Percentiles rank a stretch among this genome's conserved stretches.
phyloP scores from a whole-genome alignment of 2,888 invertebrate species.

The Lamproptera curius region DNA sequence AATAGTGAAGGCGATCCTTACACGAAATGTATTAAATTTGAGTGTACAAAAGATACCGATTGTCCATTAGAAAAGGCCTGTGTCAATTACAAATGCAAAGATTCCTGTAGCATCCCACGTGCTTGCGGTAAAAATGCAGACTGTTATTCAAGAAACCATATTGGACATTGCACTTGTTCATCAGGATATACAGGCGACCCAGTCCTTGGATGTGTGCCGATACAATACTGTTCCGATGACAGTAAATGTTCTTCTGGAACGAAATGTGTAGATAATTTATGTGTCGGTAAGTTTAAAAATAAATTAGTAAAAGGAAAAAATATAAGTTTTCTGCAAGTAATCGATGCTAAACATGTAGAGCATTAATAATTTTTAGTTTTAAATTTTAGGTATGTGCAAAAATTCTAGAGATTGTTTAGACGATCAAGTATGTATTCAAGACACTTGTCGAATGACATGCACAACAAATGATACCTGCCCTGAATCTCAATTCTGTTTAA shows the following conservation, averaged over 20 bases:
- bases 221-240: constrained; percentile 90
- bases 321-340: background rate
- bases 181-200: constrained; percentile 92
- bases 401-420: constrained; percentile 90
- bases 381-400: constrained; percentile 82
- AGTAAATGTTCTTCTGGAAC: constrained; percentile 90
- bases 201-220: constrained; percentile 88
- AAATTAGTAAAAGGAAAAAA: too few relatives aligned
- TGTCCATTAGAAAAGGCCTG: constrained; percentile 85
- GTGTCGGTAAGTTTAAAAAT: constrained; percentile 82
- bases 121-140: constrained; percentile 90
- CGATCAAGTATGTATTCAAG: constrained; percentile 91
- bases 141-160: constrained; percentile 87
- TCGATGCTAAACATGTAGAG: background rate
- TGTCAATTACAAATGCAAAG: constrained; percentile 86
- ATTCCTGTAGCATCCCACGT: constrained; percentile 89
- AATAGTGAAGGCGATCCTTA: constrained; percentile 88
- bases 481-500: constrained; percentile 89
- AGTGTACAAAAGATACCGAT: constrained; percentile 88
- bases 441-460: constrained; percentile 91
- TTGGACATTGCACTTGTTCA: constrained; percentile 89
- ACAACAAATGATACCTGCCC: constrained; percentile 89
- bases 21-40: constrained; percentile 83
- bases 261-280: constrained; percentile 89
- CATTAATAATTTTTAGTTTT: background rate